Percentiles rank a stretch among this genome's conserved stretches.
Evolutionary conservation across 2,797 vertebrate genomes (phyloP).

Genomic region (Paguma larvata): DNA sequence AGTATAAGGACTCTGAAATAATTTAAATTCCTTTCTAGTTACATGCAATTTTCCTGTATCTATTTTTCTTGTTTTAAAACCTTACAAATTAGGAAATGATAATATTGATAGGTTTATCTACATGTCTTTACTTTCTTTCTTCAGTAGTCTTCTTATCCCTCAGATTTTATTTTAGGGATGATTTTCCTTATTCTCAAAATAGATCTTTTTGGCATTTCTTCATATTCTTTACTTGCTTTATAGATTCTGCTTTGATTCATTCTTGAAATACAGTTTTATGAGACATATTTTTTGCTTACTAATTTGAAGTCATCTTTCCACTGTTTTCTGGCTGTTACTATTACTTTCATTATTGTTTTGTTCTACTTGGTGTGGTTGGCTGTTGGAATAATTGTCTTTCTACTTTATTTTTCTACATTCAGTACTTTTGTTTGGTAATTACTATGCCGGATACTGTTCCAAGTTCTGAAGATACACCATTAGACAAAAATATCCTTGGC

Average conservation of each 20-base stretch:
- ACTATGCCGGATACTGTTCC: not conserved
- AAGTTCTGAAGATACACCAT: not conserved
- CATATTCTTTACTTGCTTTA: not conserved
- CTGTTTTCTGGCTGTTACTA: not conserved
- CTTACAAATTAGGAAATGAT: not conserved
- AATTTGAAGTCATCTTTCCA: not conserved
- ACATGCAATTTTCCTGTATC: not conserved
- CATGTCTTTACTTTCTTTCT: not conserved
- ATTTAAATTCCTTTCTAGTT: not conserved
- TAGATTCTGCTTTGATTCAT: slow-evolving; percentile 9
- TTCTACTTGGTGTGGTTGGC: not conserved
- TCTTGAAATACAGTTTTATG: not conserved
- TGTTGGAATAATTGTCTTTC: not conserved
- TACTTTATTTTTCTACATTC: not conserved
- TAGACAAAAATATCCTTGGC: not conserved
- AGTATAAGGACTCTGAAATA: not conserved
- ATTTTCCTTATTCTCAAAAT: not conserved
- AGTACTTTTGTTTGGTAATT: not conserved
- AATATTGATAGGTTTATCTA: not conserved
- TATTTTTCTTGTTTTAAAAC: not conserved
- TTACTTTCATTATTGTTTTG: not conserved
- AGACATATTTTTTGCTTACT: not conserved
- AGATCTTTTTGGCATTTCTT: not conserved
- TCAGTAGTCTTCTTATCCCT: not conserved
- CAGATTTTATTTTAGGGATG: not conserved